phyloP scores from a whole-genome alignment of 2,888 invertebrate genomes.

The Athalia cordata region DNA sequence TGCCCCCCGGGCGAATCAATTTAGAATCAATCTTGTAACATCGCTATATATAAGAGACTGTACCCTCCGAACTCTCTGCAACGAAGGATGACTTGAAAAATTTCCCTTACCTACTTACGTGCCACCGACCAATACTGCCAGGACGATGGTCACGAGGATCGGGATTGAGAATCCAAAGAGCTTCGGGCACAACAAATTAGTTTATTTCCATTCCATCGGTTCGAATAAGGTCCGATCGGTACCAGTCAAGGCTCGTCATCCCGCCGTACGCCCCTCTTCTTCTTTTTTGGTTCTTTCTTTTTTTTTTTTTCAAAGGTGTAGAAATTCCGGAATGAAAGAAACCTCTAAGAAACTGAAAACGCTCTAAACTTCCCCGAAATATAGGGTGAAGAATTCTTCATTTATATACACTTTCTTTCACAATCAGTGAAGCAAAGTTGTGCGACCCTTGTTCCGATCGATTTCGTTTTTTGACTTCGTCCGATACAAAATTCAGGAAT shows the following conservation, averaged over 20 bases:
- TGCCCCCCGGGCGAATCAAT: slow-evolving; percentile 51
- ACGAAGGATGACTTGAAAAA: slow-evolving; percentile 49
- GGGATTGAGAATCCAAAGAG: slow-evolving; percentile 22
- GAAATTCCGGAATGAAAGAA: background rate
- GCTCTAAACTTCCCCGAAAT: background rate
- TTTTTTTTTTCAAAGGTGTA: slow-evolving; percentile 24
- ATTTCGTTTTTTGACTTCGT: background rate
- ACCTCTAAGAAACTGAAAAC: slow-evolving; percentile 10
- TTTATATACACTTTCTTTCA: background rate
- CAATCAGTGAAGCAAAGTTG: background rate
- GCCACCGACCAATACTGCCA: background rate
- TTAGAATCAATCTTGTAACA: slow-evolving; percentile 53
- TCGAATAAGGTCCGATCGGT: slow-evolving; percentile 31
- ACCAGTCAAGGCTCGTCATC: slow-evolving; percentile 23
- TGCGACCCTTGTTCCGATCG: background rate
- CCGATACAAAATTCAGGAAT: slow-evolving; percentile 5
- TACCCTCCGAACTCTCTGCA: background rate
- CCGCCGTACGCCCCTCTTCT: background rate
- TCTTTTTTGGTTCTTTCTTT: background rate
- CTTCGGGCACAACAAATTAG: slow-evolving; percentile 46
- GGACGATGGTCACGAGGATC: slow-evolving; percentile 15
- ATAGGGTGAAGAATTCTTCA: slow-evolving; percentile 5
- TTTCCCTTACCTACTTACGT: slow-evolving; percentile 40
- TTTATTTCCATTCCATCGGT: slow-evolving; percentile 43
- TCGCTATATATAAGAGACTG: slow-evolving; percentile 16